Percentiles rank a stretch among this genome's conserved stretches.
Conservation (phyloP, 2,113 vertebrate species). For the Aegotheles bennettii region DNA sequence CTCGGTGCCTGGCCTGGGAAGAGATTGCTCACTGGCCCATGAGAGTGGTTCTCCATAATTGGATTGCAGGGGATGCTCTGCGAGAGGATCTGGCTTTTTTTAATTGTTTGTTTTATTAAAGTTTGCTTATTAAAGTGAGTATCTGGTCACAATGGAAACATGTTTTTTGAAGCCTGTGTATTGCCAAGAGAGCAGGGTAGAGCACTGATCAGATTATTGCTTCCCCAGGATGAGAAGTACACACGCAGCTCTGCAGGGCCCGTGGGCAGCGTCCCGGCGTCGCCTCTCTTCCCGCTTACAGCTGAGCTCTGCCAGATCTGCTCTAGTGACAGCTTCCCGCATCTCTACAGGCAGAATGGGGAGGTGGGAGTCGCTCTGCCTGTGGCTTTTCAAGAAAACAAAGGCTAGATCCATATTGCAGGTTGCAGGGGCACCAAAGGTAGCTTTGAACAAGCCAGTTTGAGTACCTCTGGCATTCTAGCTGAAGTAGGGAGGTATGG, state of each 20-base stretch:
- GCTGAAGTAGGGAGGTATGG: not conserved
- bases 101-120: conserved; percentile 28
- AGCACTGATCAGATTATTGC: not conserved
- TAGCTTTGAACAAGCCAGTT: not conserved
- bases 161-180: not conserved
- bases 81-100: not conserved
- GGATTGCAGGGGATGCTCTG: not conserved
- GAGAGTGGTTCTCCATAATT: not conserved
- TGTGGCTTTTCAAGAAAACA: not conserved
- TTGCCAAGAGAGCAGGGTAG: not conserved
- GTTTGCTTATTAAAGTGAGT: conserved; percentile 11
- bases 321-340: not conserved
- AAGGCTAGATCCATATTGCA: not conserved
- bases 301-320: fast-evolving
- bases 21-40: not conserved
- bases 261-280: fast-evolving
- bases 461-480: not conserved
- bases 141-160: not conserved
- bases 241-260: not conserved
- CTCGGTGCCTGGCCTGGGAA: not conserved
- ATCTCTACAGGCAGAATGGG: fast-evolving
- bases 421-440: not conserved
- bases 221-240: not conserved
- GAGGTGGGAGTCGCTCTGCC: not conserved
- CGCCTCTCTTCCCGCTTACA: not conserved